These are phyloP conservation scores for Agapostemon virescens DNA, from an alignment of 2,888 invertebrate genomes.

Conservation along the genomic window DNA sequence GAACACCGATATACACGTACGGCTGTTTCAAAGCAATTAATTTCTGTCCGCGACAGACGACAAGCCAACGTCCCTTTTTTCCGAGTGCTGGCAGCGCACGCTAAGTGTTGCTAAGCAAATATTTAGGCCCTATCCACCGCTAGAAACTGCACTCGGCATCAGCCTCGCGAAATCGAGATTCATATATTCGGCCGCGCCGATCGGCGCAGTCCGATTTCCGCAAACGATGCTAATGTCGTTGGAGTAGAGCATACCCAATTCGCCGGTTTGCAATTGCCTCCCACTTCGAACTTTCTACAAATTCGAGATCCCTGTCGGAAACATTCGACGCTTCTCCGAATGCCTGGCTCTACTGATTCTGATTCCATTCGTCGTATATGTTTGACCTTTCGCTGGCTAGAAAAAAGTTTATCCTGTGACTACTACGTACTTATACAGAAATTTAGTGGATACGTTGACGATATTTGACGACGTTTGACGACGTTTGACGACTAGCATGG, in stretches of 20 bases:
- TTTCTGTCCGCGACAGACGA: constrained; percentile 26
- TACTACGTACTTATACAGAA: too few relatives aligned
- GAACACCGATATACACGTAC: constrained; percentile 9
- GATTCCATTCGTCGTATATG: constrained; percentile 17
- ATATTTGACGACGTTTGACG: too few relatives aligned
- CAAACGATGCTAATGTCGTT: constrained; percentile 64
- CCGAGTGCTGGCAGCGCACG: neutral
- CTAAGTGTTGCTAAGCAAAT: constrained; percentile 65
- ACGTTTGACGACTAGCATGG: neutral
- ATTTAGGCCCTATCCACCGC: constrained; percentile 53
- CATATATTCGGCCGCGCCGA: constrained; percentile 67
- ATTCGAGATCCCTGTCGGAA: constrained; percentile 7
- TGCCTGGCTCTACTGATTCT: neutral
- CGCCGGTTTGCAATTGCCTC: constrained; percentile 66
- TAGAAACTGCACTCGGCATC: constrained; percentile 64
- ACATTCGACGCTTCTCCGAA: neutral
- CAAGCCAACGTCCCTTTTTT: constrained; percentile 23
- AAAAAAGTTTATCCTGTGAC: neutral
- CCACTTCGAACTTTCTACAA: constrained; percentile 48
- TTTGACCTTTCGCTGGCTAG: constrained; percentile 13
- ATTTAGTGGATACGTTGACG: too few relatives aligned
- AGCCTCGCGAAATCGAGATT: constrained; percentile 60
- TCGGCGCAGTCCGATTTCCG: constrained; percentile 66
- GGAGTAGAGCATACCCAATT: constrained; percentile 42
- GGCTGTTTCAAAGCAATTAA: constrained; percentile 38